Base-by-base conservation (phyloP, 1,140 invertebrate genomes). In the Microplitis mediator region DNA sequence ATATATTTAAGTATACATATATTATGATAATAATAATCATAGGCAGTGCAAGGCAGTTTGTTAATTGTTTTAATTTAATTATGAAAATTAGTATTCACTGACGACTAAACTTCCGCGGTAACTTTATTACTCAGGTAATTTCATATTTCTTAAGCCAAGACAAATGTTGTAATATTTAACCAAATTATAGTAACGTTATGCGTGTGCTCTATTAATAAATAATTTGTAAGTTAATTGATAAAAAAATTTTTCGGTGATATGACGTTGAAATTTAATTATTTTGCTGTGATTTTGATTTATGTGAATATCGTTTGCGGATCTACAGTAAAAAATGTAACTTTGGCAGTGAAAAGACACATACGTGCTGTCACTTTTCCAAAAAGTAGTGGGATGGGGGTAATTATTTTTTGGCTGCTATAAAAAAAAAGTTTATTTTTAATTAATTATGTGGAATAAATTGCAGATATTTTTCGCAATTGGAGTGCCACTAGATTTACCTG, bases 391-490 rank as follows among this genome's bases (percentile, higher is more conserved):
- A 81, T 75, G 74, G 85, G 85, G 79, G 85, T 87, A 79, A 72
- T 73, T 74, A 60, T 39, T 39, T 39, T 39, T 0, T 8, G 36
- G 36, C 36, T 8, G 5, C 36, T 39, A 5, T 9, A 5, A 39
- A 39, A 39, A 39, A 39, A 8, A 39, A 39, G 9, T 39, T 39
- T 61, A 4, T 61, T 0, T 3, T 61, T 8, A 61, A 32, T 61
- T 61, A 32, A 23, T 31, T 64, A 39, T 39, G 62, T 61, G 45
- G 5, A 8, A 8, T 4, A 36, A 62, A 76, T 81, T 82, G 31
- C 76, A 87, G 87, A 79, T 87, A 70, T 87, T 85, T 71, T 85
- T 87, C 52, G 87, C 86, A 1, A 5, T 86, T 54, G 79, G 83
- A 4, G 78, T 88, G 16, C 86, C 87, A 0, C 6, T 87, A 2